Evolutionary conservation across 2,888 invertebrate genomes (phyloP), one percentile per base, ranked within the genome.

Genomic region (Caenorhabditis virilis): DNA sequence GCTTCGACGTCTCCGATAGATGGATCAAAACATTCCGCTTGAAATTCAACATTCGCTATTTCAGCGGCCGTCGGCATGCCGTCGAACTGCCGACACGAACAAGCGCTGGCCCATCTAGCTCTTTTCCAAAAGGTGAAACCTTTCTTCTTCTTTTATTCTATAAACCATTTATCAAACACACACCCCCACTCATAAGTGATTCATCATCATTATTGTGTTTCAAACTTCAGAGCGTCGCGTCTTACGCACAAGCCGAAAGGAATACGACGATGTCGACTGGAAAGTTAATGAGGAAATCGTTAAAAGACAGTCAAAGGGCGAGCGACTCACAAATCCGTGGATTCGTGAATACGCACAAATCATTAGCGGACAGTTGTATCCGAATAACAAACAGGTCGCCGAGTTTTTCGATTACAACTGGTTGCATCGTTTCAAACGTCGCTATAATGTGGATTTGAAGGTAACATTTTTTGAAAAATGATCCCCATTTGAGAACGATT

Each of bases 261-360:
- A 64, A 20, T 64, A 55, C 35, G 39, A 15, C 0, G 58, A 59
- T 7, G 55, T 64, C 13, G 64, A 64, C 27, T 2, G 11, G 26
- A 42, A 27, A 5, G 59, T 64, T 16, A 27, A 55, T 16, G 55
- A 55, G 6, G 59, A 59, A 22, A 64, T 64, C 20, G 15, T 20
- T 2, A 27, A 48, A 23, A 35, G 64, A 7, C 64, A 64, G 22
- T 3, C 18, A 0, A 15, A 25, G 15, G 52, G 52, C 3, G 59
- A 64, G 30, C 54, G 64, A 9, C 45, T 64, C n/a, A 59, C 64
- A 22, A 64, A 64, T 36, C 64, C 64, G 11, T 64, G 64, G 64
- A 64, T 64, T 45, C 43, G 45, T 6, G 64, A 64, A 16, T 51
- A 48, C 16, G 59, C 64, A 13, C 58, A 48, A 43, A 4, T 6